These are phyloP conservation scores for Paradisaea rubra DNA, from an alignment of 2,113 vertebrate genomes.

Conservation along the genomic window DNA sequence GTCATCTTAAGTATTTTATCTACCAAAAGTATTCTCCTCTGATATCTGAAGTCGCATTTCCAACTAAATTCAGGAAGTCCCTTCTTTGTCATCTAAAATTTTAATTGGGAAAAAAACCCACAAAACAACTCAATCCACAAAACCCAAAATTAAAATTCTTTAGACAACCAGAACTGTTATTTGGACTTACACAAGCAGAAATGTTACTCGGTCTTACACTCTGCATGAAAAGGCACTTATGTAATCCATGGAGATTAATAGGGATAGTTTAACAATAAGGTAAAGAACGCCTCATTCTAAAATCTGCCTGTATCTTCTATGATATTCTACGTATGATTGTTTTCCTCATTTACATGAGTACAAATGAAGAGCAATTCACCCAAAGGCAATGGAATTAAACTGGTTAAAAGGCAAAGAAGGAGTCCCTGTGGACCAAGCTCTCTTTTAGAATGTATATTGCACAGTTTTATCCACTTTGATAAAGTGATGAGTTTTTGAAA, in stretches of 20 bases:
- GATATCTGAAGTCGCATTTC: constrained; percentile 38
- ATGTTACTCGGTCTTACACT: constrained; percentile 7
- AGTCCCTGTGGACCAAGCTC: neutral
- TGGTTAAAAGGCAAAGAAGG: neutral
- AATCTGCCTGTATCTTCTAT: constrained; percentile 13
- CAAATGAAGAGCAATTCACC: neutral
- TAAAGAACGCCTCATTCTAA: constrained; percentile 29
- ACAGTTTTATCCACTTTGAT: neutral
- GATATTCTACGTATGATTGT: neutral
- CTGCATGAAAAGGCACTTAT: constrained; percentile 15
- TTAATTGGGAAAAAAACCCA: neutral
- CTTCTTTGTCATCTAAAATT: constrained; percentile 27
- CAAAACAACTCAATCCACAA: neutral
- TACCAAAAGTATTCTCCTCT: constrained; percentile 7
- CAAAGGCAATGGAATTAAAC: neutral
- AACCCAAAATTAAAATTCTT: neutral
- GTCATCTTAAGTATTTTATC: neutral
- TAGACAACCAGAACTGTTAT: constrained; percentile 19
- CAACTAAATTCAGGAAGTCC: constrained; percentile 31
- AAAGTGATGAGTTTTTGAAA: neutral
- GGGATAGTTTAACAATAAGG: constrained; percentile 29
- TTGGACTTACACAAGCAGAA: constrained; percentile 27
- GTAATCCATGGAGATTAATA: constrained; percentile 36
- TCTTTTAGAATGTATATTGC: neutral
- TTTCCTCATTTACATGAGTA: constrained; percentile 1